Percentiles rank a stretch among this genome's conserved stretches.
Evolutionary conservation across 2,888 invertebrate species (phyloP).

Genomic region (Pachliopta kotzebuea): DNA sequence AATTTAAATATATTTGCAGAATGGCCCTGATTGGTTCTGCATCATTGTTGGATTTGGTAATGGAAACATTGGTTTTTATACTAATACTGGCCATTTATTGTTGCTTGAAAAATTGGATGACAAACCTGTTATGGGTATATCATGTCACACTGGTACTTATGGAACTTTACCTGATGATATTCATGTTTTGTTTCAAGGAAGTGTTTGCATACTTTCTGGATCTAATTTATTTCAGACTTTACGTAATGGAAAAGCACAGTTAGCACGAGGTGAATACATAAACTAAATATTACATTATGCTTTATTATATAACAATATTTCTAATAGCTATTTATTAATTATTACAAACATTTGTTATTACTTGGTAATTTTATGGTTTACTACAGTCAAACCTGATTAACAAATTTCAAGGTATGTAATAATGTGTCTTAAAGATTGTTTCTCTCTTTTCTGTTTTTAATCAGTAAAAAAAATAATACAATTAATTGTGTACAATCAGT

Average conservation of each 20-base stretch:
- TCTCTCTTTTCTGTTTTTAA: too few relatives aligned
- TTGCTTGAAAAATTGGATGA: conserved; percentile 92
- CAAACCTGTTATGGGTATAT: conserved; percentile 88
- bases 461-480: too few relatives aligned
- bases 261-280: conserved; percentile 84
- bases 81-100: conserved; percentile 91
- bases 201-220: conserved; percentile 87
- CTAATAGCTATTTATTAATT: too few relatives aligned
- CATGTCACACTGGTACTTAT: conserved; percentile 84
- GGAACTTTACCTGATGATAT: conserved; percentile 84
- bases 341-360: too few relatives aligned
- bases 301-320: too few relatives aligned
- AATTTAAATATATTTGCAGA: conserved; percentile 50
- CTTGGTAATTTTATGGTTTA: too few relatives aligned
- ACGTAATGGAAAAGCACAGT: conserved; percentile 87
- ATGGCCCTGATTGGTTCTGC: conserved; percentile 96
- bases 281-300: not conserved
- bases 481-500: too few relatives aligned
- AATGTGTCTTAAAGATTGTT: too few relatives aligned
- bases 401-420: too few relatives aligned
- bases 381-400: too few relatives aligned
- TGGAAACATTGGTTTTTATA: conserved; percentile 93
- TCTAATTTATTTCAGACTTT: conserved; percentile 89
- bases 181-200: conserved; percentile 86
- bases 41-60: conserved; percentile 92